Base-by-base conservation (phyloP, 2,797 vertebrate genomes). In the Microchirus variegatus region DNA sequence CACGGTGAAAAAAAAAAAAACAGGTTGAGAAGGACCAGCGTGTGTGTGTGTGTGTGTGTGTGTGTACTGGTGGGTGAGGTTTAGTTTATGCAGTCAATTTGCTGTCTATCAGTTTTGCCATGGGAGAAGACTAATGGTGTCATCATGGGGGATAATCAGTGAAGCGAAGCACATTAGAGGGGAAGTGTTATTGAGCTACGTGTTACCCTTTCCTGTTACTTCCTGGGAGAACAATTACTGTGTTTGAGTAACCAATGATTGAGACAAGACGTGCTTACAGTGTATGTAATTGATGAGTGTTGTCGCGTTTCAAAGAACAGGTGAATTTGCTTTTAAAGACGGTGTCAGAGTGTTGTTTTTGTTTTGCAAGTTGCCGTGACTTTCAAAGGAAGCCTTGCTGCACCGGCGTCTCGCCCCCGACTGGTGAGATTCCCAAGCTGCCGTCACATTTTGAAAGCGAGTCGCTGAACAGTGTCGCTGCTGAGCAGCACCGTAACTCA, bases 211-310 rank as follows among this genome's bases (percentile, higher is more conserved):
- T 84, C 75, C 73, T 83, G 74, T 80, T 79, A 69, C 75, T 86
- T 89, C 78, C 84, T 87, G 59, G 61, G 82, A 89, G 89, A 91
- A 90, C 85, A 90, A 90, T 92, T 91, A 91, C 84, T 80, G 75
- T 87, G 87, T 89, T 91, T 85, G 80, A 87, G 78, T 86, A 90
- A 81, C 86, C 81, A 75, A 81, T 80, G 85, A 88, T 81, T 85
- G 83, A 87, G 84, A 83, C 82, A 75, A 77, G 77, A 82, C 72
- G 78, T 15, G 45, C 72, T 76, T 72, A 69, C 65, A 61, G 72
- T 80, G 56, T 81, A 63, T 82, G 81, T 85, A 86, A 88, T 81
- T 86, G 78, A 83, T 80, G 73, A 52, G 73, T 22, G 19, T 41
- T 57, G 63, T 67, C 53, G 55, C 76, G 70, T 83, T 83, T 68